Evolutionary conservation across 2,888 invertebrate genomes (phyloP).

Genomic region (Amiota minor): DNA sequence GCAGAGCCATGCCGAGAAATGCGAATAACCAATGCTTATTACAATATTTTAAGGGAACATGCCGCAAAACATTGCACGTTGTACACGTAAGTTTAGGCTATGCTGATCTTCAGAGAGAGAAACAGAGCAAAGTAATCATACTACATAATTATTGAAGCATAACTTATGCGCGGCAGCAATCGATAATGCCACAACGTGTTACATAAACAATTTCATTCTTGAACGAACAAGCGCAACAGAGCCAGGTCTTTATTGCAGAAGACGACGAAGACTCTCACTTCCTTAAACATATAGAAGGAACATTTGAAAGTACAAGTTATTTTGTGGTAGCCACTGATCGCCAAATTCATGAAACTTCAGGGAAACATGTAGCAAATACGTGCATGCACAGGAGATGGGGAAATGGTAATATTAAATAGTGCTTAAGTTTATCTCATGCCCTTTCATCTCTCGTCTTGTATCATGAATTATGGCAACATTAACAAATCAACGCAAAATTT

Average conservation of each 20-base stretch:
- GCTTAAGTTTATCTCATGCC: no score
- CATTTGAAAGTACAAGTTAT: no score
- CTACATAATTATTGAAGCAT: constrained; percentile 38
- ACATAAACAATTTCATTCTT: constrained; percentile 47
- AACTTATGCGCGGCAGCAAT: constrained; percentile 42
- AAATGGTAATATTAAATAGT: no score
- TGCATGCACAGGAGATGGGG: no score
- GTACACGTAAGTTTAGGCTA: neutral
- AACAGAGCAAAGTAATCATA: constrained; percentile 20
- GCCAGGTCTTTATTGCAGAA: neutral
- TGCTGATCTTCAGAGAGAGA: neutral
- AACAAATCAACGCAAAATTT: constrained; percentile 46
- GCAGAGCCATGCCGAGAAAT: constrained; percentile 7
- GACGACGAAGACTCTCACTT: neutral
- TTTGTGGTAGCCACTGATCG: no score
- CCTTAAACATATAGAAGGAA: no score
- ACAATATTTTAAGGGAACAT: no score
- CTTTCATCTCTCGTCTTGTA: no score
- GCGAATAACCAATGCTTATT: neutral
- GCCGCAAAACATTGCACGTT: neutral
- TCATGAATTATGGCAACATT: constrained; percentile 37
- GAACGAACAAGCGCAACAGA: constrained; percentile 24
- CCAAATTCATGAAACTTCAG: no score
- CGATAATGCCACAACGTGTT: constrained; percentile 46
- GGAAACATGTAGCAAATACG: no score